Evolutionary conservation across 2,797 vertebrate species (phyloP), one percentile per base, ranked within the genome.

Genomic region (Ptychadena robeensis): DNA sequence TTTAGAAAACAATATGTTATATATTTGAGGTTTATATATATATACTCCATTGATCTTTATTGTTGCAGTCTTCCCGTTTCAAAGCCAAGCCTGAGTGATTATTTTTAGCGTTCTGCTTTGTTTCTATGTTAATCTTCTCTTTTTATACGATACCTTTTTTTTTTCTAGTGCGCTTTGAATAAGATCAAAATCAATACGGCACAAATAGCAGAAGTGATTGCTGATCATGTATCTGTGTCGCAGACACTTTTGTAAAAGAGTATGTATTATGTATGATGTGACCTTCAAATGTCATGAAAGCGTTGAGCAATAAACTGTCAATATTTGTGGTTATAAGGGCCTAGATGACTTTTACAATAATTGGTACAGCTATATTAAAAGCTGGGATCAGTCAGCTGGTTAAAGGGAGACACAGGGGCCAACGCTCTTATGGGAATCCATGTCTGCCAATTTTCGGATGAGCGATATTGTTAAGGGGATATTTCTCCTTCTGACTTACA

Each of bases 271-370:
- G 96, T 97, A 96, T 94, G 94, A 95, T 94, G 95, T 98, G 97
- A 99, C 98, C 98, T 99, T 99, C 98, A 99, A 98, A 99, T 98
- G 97, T 97, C 97, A 99, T 97, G 97, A 96, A 96, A 96, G 96
- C 96, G 89, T 97, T 96, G 95, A 97, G 97, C 96, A 97, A 96
- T 99, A 99, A 99, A 98, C 96, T 99, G 98, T 99, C 97, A 98
- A 99, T 99, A 99, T 99, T 99, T 99, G 97, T 97, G 96, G 96
- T 97, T 97, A 97, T 97, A 96, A 95, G 96, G 95, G 93, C 94
- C 95, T 93, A 95, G 95, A 96, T 97, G 98, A 99, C 97, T 99
- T 99, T 98, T 99, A 98, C 97, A 97, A 96, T 99, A 98, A 98
- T 99, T 98, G 97, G 96, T 98, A 97, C 94, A 95, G 96, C 97